These are phyloP conservation scores for Stictonetta naevosa DNA, from an alignment of 2,113 vertebrate species.

Conservation along the genomic window DNA sequence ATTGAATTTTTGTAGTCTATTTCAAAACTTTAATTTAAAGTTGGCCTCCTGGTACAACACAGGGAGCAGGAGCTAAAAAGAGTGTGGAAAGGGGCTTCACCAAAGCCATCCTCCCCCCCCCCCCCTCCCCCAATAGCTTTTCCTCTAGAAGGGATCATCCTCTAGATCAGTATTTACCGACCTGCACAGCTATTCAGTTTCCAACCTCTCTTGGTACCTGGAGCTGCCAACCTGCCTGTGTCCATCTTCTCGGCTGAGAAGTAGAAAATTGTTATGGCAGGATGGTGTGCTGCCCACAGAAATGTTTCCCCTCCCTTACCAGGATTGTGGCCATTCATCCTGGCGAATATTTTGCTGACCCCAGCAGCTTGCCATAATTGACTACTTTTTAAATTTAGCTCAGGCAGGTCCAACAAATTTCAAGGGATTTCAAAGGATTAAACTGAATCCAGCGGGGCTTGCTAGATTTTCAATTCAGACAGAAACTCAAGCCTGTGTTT, in stretches of 20 bases:
- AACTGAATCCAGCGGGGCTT: not conserved
- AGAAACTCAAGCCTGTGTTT: not conserved
- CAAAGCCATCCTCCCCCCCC: too few relatives aligned
- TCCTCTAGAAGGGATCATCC: not conserved
- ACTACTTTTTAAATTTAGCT: not conserved
- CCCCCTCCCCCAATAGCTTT: not conserved
- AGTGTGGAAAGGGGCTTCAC: not conserved
- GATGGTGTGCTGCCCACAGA: not conserved
- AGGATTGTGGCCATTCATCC: not conserved
- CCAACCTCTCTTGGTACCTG: not conserved
- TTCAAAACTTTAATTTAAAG: not conserved
- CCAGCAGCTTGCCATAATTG: not conserved
- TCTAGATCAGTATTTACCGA: not conserved
- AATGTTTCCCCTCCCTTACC: accelerated
- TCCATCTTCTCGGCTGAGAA: not conserved
- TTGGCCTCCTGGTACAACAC: not conserved
- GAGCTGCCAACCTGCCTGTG: not conserved
- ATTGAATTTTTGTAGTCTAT: not conserved
- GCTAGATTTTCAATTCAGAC: not conserved
- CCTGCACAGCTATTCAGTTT: not conserved
- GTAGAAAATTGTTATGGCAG: not conserved
- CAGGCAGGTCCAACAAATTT: not conserved
- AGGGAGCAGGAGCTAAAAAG: not conserved
- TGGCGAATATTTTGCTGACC: not conserved
- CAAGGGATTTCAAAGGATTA: slow-evolving; percentile 25